Evolutionary conservation across 2,113 vertebrate species (phyloP).

Genomic region (Hassar affinis): DNA sequence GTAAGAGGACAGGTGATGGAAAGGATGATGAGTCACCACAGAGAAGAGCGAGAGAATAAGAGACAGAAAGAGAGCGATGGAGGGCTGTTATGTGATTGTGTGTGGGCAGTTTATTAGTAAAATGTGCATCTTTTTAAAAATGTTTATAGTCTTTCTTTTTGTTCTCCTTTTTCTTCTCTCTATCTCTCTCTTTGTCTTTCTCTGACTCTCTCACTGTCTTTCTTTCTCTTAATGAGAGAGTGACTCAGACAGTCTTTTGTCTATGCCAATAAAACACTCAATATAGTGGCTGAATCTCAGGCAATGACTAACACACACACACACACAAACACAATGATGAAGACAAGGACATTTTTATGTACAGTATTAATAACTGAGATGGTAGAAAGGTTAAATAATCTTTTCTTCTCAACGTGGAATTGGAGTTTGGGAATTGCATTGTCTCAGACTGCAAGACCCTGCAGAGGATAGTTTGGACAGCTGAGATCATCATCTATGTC

Average conservation of each 20-base stretch:
- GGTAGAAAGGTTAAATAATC: background rate
- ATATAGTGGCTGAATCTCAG: background rate
- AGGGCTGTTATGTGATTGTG: background rate
- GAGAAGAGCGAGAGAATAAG: background rate
- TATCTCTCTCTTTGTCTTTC: background rate
- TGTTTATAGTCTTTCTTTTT: background rate
- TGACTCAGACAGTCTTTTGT: slow-evolving; percentile 29
- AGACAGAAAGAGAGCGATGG: background rate
- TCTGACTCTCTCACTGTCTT: background rate
- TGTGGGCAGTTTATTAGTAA: background rate
- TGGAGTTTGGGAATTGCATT: no score
- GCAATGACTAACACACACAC: background rate
- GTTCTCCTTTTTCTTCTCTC: background rate
- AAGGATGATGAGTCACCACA: slow-evolving; percentile 16
- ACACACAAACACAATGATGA: no score
- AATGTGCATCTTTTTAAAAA: background rate
- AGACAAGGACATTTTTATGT: no score
- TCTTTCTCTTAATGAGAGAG: slow-evolving; percentile 19
- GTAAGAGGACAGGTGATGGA: slow-evolving; percentile 11
- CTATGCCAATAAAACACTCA: slow-evolving; percentile 1
- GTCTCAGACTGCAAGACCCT: no score
- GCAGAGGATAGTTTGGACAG: no score
- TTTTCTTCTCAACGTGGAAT: background rate
- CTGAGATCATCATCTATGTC: no score
- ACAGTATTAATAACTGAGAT: background rate